These are phyloP conservation scores for Saturnia japonica DNA, from an alignment of 2,888 invertebrate genomes.

Conservation along the genomic window DNA sequence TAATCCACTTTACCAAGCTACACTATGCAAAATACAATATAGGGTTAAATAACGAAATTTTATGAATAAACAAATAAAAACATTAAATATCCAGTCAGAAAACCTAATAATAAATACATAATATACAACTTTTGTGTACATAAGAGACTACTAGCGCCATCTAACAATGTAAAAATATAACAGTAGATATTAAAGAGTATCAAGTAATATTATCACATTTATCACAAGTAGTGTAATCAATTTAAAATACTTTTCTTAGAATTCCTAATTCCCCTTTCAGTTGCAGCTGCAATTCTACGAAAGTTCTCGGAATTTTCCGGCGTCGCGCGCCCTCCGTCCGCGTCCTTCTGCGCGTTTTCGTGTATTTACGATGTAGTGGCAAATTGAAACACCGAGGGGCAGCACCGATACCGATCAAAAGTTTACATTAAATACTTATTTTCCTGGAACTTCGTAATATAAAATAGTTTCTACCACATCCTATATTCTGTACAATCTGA, in stretches of 20 bases:
- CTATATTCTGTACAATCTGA: slow-evolving; percentile 30
- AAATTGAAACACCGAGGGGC: slow-evolving; percentile 20
- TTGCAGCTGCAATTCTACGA: slow-evolving; percentile 59
- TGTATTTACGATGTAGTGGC: slow-evolving; percentile 28
- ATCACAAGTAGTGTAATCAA: background rate
- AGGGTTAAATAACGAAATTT: too few relatives aligned
- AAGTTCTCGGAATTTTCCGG: slow-evolving; percentile 35
- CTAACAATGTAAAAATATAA: background rate
- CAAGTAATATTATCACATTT: background rate
- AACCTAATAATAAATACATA: too few relatives aligned
- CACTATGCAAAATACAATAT: too few relatives aligned
- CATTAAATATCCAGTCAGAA: too few relatives aligned
- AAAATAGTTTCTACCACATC: slow-evolving; percentile 13
- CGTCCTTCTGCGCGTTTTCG: slow-evolving; percentile 35
- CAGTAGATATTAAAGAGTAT: background rate
- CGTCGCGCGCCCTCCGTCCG: slow-evolving; percentile 37
- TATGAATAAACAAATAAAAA: too few relatives aligned
- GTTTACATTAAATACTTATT: slow-evolving; percentile 22
- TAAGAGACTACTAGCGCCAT: background rate
- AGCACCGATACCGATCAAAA: slow-evolving; percentile 37
- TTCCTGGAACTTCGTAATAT: slow-evolving; percentile 22
- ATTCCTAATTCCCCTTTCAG: slow-evolving; percentile 36
- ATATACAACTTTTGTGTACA: too few relatives aligned
- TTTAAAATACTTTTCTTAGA: slow-evolving; percentile 39
- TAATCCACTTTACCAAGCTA: too few relatives aligned